A percentile compares a stretch with the other conserved stretches of the same genome.
Evolutionary conservation across 2,888 invertebrate genomes (phyloP).

Genomic region (Drosophila merina): DNA sequence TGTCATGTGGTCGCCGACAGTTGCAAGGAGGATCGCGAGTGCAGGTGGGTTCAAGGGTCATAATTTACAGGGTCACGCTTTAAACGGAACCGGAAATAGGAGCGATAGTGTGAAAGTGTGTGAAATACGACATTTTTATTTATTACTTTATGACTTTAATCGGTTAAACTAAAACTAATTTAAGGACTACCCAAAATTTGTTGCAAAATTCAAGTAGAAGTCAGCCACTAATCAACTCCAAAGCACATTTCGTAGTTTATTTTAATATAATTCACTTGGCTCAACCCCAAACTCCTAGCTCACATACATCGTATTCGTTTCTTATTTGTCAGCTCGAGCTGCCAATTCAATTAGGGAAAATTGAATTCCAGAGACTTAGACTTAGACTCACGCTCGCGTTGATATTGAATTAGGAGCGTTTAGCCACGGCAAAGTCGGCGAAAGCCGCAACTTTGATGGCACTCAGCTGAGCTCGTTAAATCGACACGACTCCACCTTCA

Average conservation of each 20-base stretch:
- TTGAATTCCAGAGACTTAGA: conserved; percentile 48
- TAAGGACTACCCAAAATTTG: too few relatives aligned
- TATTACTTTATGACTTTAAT: too few relatives aligned
- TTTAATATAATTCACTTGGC: background rate
- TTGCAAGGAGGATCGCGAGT: conserved; percentile 92
- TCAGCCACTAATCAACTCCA: background rate
- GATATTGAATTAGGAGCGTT: conserved; percentile 63
- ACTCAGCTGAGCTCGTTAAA: conserved; percentile 54
- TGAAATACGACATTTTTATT: background rate
- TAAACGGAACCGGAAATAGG: conserved; percentile 63
- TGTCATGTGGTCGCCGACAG: conserved; percentile 93
- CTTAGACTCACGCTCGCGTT: conserved; percentile 27
- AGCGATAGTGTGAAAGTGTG: conserved; percentile 24
- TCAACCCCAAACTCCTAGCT: background rate
- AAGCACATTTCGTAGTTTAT: background rate
- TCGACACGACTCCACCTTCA: conserved; percentile 30
- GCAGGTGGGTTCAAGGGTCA: conserved; percentile 88
- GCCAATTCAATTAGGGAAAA: conserved; percentile 65
- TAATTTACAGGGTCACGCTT: conserved; percentile 59
- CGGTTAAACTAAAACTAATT: too few relatives aligned
- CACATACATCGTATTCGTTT: conserved; percentile 6
- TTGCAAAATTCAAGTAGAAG: too few relatives aligned
- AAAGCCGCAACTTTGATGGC: conserved; percentile 48
- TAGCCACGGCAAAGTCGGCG: conserved; percentile 43
- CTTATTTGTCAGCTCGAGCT: conserved; percentile 22